Conservation (phyloP, 1,140 invertebrate genomes). For the Eciton burchellii region DNA sequence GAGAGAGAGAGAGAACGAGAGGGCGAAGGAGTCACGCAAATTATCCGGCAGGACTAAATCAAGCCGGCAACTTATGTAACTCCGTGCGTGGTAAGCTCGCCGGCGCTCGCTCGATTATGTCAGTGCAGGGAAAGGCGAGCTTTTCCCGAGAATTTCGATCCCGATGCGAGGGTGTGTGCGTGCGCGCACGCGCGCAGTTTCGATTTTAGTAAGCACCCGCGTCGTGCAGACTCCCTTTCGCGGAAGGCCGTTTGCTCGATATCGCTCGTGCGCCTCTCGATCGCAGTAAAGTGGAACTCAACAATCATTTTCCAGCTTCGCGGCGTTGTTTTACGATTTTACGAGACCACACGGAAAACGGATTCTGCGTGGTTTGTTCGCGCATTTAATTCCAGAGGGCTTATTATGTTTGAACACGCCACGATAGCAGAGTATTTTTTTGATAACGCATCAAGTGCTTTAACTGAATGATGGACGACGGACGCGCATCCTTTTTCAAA, state of each 20-base stretch:
- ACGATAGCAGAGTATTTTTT: too few relatives aligned
- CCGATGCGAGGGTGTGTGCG: too few relatives aligned
- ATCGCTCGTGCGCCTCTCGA: conserved; percentile 3
- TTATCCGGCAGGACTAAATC: conserved; percentile 67
- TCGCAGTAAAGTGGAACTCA: background rate
- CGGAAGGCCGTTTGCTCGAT: background rate
- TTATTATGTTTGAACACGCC: background rate
- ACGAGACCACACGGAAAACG: background rate
- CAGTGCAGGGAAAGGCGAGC: conserved; percentile 24
- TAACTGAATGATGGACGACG: too few relatives aligned
- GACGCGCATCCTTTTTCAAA: too few relatives aligned
- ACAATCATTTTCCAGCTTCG: conserved; percentile 8
- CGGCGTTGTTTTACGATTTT: background rate
- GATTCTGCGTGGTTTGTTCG: too few relatives aligned
- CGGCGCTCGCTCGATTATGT: conserved; percentile 50
- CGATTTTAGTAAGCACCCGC: conserved; percentile 43
- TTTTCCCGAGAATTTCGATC: conserved; percentile 36
- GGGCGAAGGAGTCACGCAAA: conserved; percentile 64
- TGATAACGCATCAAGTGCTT: too few relatives aligned
- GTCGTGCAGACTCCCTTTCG: background rate
- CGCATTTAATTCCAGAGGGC: too few relatives aligned
- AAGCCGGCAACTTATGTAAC: conserved; percentile 55
- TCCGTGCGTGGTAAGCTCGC: conserved; percentile 54
- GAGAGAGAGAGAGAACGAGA: background rate
- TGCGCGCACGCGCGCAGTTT: conserved; percentile 22